Base-by-base conservation (phyloP, 1,140 invertebrate genomes). In the Zaprionus capensis region DNA sequence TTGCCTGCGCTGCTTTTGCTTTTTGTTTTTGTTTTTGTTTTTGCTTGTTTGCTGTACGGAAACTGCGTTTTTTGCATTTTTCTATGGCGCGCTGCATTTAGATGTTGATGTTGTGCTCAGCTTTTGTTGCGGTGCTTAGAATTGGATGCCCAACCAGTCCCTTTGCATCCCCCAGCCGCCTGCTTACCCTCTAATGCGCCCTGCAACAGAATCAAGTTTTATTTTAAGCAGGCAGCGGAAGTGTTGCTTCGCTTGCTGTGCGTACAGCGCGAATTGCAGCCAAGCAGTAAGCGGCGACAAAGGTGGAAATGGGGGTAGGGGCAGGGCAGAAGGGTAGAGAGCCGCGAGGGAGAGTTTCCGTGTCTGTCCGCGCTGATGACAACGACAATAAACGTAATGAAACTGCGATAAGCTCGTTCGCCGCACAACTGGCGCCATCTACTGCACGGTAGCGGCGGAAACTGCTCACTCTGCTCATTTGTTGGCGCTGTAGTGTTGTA, bases 361-460 rank as follows among this genome's bases (percentile, higher is more conserved):
- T 57, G 49, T 28, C 63, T 76, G 67, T 31, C 44, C 22, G 81
- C 61, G 64, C 82, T 85, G 82, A 85, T 86, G 82, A 85, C 82
- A 85, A 85, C 82, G 82, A 85, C 82, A 81, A 85, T 85, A 85
- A 85, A 76, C 81, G 82, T 85, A 85, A 85, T 85, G 82, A 85
- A 85, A 85, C 82, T 78, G 68, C 81, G 82, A 85, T 86, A 85
- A 85, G 82, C 82, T 76, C n/a, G 78, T 51, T 57, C 17, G 41
- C 64, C 36, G 31, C 41, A 51, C 53, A 57, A 51, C 66, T 62
- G 14, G 34, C 24, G 58, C 46, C 46, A 51, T 24, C 46, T 51
- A 51, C 24, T 46, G 41, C 31, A 34, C 31, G 31, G 31, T 34
- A 34, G 31, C 51, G 65, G 81, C 66, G 73, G 68, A 74, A 69